Evolutionary conservation across 2,797 vertebrate species (phyloP).

Genomic region (Neopelma chrysocephalum): DNA sequence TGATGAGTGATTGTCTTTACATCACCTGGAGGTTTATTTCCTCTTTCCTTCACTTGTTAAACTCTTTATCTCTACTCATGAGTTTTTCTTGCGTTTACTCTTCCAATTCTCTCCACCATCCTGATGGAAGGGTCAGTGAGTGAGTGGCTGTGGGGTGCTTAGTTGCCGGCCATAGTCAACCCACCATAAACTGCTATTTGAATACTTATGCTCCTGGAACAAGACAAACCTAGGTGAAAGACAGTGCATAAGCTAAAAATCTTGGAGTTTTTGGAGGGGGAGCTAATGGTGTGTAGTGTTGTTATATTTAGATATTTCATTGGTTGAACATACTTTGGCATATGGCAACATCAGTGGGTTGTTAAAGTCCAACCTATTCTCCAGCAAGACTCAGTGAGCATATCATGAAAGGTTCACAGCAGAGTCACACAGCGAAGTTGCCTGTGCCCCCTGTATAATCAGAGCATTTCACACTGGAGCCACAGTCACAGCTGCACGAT

Average conservation of each 20-base stretch:
- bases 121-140: background rate
- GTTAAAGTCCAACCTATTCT: background rate
- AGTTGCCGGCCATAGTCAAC: background rate
- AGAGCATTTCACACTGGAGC: background rate
- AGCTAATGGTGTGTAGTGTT: background rate
- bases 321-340: background rate
- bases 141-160: rapidly evolving
- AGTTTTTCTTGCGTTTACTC: background rate
- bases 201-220: background rate
- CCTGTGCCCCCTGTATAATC: background rate
- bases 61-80: background rate
- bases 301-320: background rate
- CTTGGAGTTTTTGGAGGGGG: background rate
- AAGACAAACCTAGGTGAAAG: background rate
- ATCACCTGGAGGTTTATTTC: background rate
- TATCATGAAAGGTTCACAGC: background rate
- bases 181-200: no score
- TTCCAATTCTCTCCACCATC: background rate
- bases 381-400: background rate
- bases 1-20: background rate
- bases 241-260: background rate
- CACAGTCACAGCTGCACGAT: background rate
- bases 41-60: background rate
- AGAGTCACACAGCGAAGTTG: background rate
- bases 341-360: background rate